Percentiles rank a stretch among this genome's conserved stretches.
phyloP scores from a whole-genome alignment of 2,797 vertebrate genomes.

The Lepus oiostolus region DNA sequence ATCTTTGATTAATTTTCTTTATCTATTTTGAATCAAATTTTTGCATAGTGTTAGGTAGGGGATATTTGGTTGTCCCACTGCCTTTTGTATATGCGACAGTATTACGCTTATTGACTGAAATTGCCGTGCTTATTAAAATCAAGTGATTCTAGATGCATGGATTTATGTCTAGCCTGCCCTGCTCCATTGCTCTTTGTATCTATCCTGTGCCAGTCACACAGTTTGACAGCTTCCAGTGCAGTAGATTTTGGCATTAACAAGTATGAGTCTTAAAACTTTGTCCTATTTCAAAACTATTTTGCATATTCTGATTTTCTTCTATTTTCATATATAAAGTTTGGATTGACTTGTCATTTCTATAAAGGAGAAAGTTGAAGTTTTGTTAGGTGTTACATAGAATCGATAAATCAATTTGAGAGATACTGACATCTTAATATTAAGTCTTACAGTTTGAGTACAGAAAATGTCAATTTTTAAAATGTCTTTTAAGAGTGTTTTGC shows the following conservation, averaged over 20 bases:
- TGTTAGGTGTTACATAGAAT: background rate
- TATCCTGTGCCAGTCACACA: background rate
- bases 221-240: background rate
- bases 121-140: background rate
- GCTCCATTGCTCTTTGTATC: background rate
- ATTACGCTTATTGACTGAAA: background rate
- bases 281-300: slow-evolving; percentile 12
- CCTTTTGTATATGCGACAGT: background rate
- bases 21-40: background rate
- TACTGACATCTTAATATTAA: no score
- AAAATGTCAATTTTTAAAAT: background rate
- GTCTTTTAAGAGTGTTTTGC: background rate
- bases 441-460: background rate
- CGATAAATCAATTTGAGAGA: no score
- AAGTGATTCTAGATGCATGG: background rate
- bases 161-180: background rate
- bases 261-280: background rate
- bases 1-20: background rate
- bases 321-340: background rate
- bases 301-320: background rate
- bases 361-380: slow-evolving; percentile 18
- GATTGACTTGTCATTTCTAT: background rate
- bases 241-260: background rate
- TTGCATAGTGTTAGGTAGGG: background rate
- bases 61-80: background rate